These are phyloP conservation scores for Bemisia tabaci DNA, from an alignment of 1,140 invertebrate species.

Conservation along the genomic window DNA sequence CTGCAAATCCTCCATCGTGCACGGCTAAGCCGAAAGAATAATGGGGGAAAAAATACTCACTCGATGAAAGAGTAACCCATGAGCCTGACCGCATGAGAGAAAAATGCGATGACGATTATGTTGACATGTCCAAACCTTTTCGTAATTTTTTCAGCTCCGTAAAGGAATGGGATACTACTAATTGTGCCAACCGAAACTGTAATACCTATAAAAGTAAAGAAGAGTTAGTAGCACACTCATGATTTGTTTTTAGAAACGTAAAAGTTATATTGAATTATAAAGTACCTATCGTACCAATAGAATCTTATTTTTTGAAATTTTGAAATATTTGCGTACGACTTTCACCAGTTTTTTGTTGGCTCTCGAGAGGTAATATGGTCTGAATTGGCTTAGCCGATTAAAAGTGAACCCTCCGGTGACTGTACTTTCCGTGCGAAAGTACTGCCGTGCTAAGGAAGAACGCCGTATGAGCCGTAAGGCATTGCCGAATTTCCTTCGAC, in stretches of 20 bases:
- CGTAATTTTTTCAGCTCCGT: conserved; percentile 64
- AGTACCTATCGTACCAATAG: conserved; percentile 1
- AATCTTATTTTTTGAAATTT: conserved; percentile 3
- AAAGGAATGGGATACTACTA: conserved; percentile 65
- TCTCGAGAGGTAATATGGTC: too few species aligned
- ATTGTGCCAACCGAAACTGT: conserved; percentile 68
- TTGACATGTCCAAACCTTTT: conserved; percentile 64
- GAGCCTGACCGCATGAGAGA: conserved; percentile 59
- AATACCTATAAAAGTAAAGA: conserved; percentile 37
- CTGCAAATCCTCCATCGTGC: too few species aligned
- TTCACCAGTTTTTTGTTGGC: too few species aligned
- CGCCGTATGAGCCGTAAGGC: too few species aligned
- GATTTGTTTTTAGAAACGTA: conserved; percentile 11
- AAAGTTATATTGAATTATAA: conserved; percentile 2
- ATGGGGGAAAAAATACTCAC: conserved; percentile 42
- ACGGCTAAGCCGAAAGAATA: too few species aligned
- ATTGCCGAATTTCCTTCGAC: too few species aligned
- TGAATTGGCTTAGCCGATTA: too few species aligned
- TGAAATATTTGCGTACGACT: too few species aligned
- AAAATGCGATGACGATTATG: conserved; percentile 65
- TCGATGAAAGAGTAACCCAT: conserved; percentile 71
- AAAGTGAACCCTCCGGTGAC: too few species aligned
- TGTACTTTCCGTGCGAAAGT: too few species aligned
- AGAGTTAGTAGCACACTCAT: too few species aligned
- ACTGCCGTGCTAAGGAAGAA: too few species aligned